Conservation (phyloP, 2,888 invertebrate genomes). For the Anagyrus pseudococci region DNA sequence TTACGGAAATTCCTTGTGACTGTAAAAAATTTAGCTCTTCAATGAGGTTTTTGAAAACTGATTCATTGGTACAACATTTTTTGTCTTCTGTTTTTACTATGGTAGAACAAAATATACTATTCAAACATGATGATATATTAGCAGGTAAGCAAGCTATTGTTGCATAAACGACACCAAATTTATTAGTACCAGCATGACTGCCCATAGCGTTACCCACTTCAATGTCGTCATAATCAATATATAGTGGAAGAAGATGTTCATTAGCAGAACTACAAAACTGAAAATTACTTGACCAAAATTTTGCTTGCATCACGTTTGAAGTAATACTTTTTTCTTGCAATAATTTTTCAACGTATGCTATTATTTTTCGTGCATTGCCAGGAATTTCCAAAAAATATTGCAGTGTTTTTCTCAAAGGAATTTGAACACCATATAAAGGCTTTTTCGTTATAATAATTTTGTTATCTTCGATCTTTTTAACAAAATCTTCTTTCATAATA, state of each 20-base stretch:
- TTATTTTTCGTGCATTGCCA: background rate
- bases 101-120: background rate
- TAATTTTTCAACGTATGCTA: background rate
- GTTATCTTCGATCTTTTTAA: background rate
- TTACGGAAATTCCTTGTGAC: background rate
- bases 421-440: background rate
- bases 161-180: background rate
- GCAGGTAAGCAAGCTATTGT: background rate
- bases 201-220: background rate
- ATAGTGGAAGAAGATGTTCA: background rate
- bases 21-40: background rate
- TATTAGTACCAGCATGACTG: background rate
- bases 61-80: background rate
- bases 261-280: background rate
- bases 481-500: background rate
- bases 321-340: background rate
- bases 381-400: background rate
- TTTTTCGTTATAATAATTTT: background rate
- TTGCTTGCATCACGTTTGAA: background rate
- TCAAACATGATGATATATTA: background rate
- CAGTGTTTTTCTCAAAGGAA: too few species aligned
- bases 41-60: background rate
- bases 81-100: background rate
- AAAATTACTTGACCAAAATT: background rate
- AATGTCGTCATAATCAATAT: background rate